Evolutionary conservation across 2,113 vertebrate species (phyloP).

Genomic region (Globicephala melas): DNA sequence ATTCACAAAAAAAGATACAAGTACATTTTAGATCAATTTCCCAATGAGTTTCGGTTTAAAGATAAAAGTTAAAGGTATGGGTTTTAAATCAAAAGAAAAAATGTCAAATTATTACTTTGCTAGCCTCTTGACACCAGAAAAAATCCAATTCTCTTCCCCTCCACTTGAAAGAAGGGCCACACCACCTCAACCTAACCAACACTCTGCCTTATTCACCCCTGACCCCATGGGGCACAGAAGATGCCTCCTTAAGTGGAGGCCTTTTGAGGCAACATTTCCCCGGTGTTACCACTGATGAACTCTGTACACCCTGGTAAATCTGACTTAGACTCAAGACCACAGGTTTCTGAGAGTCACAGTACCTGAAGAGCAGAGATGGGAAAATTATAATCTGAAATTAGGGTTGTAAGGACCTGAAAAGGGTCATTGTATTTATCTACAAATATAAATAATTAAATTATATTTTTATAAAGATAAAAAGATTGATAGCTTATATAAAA

Average conservation of each 20-base stretch:
- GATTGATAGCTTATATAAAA: background rate
- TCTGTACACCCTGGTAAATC: background rate
- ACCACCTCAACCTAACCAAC: background rate
- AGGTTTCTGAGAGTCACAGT: background rate
- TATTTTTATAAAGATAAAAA: background rate
- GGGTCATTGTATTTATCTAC: background rate
- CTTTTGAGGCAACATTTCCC: background rate
- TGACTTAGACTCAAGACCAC: background rate
- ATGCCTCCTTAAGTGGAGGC: accelerated
- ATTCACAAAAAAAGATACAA: background rate
- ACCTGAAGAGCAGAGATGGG: background rate
- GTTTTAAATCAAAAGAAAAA: slow-evolving; percentile 21
- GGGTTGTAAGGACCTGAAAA: background rate
- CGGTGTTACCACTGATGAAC: background rate
- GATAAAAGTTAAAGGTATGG: background rate
- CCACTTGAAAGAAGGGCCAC: background rate
- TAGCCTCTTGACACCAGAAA: background rate
- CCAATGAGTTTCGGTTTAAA: slow-evolving; percentile 18
- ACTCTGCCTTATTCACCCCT: background rate
- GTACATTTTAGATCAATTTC: background rate
- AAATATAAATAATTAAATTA: background rate
- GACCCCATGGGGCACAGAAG: background rate
- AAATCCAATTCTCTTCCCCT: background rate
- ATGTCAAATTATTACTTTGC: background rate
- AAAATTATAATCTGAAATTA: background rate